Evolutionary conservation across 2,797 vertebrate species (phyloP), one percentile per base, ranked within the genome.

Genomic region (Eulemur coronatus): DNA sequence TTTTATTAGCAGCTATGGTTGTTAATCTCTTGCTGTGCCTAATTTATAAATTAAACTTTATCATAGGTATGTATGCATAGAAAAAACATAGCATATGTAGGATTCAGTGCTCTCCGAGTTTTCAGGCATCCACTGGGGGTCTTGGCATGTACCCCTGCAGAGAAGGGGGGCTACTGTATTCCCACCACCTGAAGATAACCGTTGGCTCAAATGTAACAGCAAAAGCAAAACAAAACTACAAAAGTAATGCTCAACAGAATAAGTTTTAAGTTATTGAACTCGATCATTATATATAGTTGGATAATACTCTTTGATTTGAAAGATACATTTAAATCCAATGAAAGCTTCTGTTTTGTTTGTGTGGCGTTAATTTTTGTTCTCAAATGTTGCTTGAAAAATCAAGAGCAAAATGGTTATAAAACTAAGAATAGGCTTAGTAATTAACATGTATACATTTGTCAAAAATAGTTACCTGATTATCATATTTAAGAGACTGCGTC

Each of bases 401-500:
- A 81, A 80, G 93, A 96, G 50, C 70, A 78, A 95, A 93, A 88
- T 46, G 55, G 82, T 55, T 76, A 65, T 73, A 80, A 80, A 84
- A 89, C 92, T 30, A 84, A 91, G 96, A 87, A 89, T 61, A 94
- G 81, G 2, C 59, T 95, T 50, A 50, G 82, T 24, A 78, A 95
- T 55, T 69, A 89, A 61, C 91, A 93, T 76, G 55, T 13, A 84
- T 35, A 79, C 67, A 50, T 89, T 73, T 84, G 88, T 92, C 84
- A 91, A 87, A 97, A 95, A 97, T 88, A 97, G 97, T 98, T 98
- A 99, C 99, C 99, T 99, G 99, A 98, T 99, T 99, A 98, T 99
- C 99, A 98, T 99, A 99, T 98, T 99, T 99, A 52, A 99, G 99
- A 63, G 99, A 99, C 98, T 99, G 99, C 7, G 99, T 99, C 95